Percentiles rank a stretch among this genome's conserved stretches.
phyloP scores from a whole-genome alignment of 1,140 invertebrate genomes.

The Drosophila mayri region DNA sequence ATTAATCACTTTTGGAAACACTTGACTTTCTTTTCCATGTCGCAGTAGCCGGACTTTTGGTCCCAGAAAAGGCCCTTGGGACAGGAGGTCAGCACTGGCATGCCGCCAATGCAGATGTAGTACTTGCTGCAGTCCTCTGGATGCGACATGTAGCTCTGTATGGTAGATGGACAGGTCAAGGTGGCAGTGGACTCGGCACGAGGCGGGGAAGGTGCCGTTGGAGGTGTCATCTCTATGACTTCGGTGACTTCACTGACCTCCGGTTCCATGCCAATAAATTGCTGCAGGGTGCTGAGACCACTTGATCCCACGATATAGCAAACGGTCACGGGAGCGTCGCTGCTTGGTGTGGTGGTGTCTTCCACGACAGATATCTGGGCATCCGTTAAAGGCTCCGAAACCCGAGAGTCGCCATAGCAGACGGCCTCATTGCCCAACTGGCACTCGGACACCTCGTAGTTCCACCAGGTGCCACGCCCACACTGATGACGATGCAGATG shows the following conservation, averaged over 20 bases:
- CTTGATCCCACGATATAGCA: conserved; percentile 61
- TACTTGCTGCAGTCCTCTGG: conserved; percentile 75
- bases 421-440: conserved; percentile 48
- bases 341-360: conserved; percentile 38
- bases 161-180: conserved; percentile 54
- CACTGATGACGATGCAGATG: conserved; percentile 73
- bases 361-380: background rate
- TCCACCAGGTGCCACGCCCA: conserved; percentile 67
- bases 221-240: conserved; percentile 9
- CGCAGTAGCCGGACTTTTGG: conserved; percentile 66
- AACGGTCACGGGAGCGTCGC: conserved; percentile 46
- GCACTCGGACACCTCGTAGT: conserved; percentile 64
- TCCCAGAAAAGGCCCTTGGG: conserved; percentile 76
- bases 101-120: conserved; percentile 76
- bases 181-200: conserved; percentile 11
- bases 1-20: conserved; percentile 62
- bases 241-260: conserved; percentile 10
- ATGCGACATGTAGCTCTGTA: conserved; percentile 72
- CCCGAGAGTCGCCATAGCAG: conserved; percentile 43
- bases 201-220: conserved; percentile 18
- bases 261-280: conserved; percentile 8
- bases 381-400: background rate
- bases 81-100: conserved; percentile 72
- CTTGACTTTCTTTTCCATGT: conserved; percentile 64
- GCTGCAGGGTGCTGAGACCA: conserved; percentile 23